Percentiles rank a stretch among this genome's conserved stretches.
Evolutionary conservation across 2,797 vertebrate genomes (phyloP).

Genomic region (Aplochiton taeniatus): DNA sequence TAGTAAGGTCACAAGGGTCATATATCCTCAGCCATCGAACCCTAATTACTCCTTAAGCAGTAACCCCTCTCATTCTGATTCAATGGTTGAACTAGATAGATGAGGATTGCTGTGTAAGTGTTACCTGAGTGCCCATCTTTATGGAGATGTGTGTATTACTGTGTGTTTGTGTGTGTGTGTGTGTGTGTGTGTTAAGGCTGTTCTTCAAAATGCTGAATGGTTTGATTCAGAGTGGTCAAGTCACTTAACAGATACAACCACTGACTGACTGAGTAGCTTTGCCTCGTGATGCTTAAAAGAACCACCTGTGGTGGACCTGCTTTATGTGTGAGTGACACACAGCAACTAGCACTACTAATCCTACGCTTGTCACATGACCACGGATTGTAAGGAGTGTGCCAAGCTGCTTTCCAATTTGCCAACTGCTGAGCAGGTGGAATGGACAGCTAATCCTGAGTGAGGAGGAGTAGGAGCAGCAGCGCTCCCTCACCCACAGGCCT

Average conservation of each 20-base stretch:
- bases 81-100: neutral
- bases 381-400: slow-evolving; percentile 37
- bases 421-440: slow-evolving; percentile 74
- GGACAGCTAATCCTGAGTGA: slow-evolving; percentile 67
- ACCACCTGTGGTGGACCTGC: neutral
- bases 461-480: neutral
- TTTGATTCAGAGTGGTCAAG: neutral
- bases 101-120: neutral
- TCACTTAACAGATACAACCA: no score
- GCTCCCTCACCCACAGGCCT: no score
- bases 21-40: no score
- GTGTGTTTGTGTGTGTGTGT: neutral
- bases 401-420: slow-evolving; percentile 70
- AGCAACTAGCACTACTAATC: no score
- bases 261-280: no score
- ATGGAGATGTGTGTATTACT: neutral
- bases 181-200: neutral
- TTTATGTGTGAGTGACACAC: neutral
- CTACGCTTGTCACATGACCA: slow-evolving; percentile 48
- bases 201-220: no score
- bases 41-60: no score
- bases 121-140: neutral
- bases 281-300: no score
- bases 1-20: no score
- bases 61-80: neutral